Evolutionary conservation across 2,888 invertebrate genomes (phyloP), one percentile per base, ranked within the genome.

Genomic region (Clitarchus hookeri): DNA sequence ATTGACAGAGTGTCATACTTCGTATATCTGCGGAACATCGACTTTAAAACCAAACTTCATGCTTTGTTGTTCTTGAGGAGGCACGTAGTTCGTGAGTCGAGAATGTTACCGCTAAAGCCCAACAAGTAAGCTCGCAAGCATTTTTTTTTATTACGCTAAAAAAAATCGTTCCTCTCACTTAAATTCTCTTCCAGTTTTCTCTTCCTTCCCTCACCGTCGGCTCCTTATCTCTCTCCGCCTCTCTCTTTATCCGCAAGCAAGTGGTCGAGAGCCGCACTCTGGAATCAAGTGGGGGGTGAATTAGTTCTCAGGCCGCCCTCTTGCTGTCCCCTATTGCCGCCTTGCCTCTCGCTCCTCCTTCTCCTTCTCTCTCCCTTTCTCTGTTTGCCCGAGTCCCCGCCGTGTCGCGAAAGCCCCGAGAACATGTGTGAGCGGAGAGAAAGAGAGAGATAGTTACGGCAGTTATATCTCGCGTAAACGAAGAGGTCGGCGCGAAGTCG

Each of bases 211-310:
- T 19, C 16, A 8, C 8, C 65, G 19, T 23, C n/a, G 1, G 8
- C 6, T 65, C 65, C 16, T n/a, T 53, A 12, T 53, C 53, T 53
- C 53, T 53, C 53, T 1, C 53, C 53, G 13, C 53, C 65, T 23
- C 19, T 23, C 23, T 48, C 48, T 48, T 8, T 48, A 48, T 8
- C 16, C 65, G 65, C 19, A 65, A 65, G 65, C 65, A 65, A 65
- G 65, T 65, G 65, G 65, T 65, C 65, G 65, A 65, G n/a, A n/a
- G 19, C 65, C 65, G 23, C 65, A 65, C 65, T 65, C 65, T 65
- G 65, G 65, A 19, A 48, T 48, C 23, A n/a, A 65, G 65, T 65
- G 65, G n/a, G 36, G 65, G n/a, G 65, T 65, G 65, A 65, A 65
- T 65, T 65, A 65, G 65, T n/a, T 65, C 65, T 65, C n/a, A 65